Conservation (phyloP, 2,888 invertebrate species). For the Gari tellinella region DNA sequence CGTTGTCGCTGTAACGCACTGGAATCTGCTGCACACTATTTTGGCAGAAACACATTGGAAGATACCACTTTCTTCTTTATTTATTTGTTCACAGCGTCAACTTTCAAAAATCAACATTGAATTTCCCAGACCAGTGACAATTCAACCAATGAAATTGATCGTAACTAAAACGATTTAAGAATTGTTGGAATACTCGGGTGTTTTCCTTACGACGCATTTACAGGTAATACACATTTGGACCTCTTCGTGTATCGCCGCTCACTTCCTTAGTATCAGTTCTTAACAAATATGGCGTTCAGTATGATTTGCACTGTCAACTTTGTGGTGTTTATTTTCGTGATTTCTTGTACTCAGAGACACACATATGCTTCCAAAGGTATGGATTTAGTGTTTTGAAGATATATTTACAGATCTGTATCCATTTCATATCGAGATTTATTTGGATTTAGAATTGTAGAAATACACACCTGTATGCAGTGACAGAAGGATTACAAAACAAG, state of each 20-base stretch:
- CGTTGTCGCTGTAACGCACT: too few species aligned
- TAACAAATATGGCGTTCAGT: constrained; percentile 49
- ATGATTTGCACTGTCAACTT: constrained; percentile 31
- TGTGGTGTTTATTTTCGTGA: constrained; percentile 33
- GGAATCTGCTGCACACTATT: too few species aligned
- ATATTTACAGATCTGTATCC: neutral
- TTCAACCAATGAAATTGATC: neutral
- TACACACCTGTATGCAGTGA: constrained; percentile 15
- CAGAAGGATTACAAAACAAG: too few species aligned
- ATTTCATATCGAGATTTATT: neutral
- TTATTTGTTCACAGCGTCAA: neutral
- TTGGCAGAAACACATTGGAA: too few species aligned
- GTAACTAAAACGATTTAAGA: neutral
- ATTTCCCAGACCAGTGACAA: neutral
- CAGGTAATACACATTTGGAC: constrained; percentile 31
- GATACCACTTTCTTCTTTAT: too few species aligned
- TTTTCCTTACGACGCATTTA: neutral
- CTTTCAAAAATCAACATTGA: constrained; percentile 2
- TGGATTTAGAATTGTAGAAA: constrained; percentile 4
- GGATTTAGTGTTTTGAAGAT: constrained; percentile 19
- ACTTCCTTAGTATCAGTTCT: constrained; percentile 23
- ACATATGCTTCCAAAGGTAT: constrained; percentile 46
- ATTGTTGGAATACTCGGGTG: constrained; percentile 3
- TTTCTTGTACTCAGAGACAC: constrained; percentile 41
- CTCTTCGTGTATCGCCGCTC: constrained; percentile 10